These are phyloP conservation scores for Dicaeum eximium DNA, from an alignment of 2,113 vertebrate genomes.

Conservation along the genomic window DNA sequence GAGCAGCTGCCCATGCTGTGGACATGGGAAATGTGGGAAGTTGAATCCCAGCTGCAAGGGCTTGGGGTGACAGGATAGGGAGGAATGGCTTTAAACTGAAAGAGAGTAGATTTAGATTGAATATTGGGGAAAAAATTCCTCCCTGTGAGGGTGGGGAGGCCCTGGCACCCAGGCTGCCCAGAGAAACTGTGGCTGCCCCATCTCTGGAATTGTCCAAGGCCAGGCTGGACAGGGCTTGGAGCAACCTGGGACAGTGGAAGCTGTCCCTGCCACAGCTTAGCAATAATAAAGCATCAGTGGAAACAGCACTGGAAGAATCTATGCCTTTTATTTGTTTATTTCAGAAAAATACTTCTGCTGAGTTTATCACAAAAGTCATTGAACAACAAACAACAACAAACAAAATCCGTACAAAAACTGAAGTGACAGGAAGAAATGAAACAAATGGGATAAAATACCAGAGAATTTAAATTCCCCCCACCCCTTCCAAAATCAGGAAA, in stretches of 20 bases:
- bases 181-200: neutral
- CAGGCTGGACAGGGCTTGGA: fast-evolving
- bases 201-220: neutral
- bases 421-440: conserved; percentile 33
- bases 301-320: conserved; percentile 54
- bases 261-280: neutral
- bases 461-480: neutral
- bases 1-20: neutral
- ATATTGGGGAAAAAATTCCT: neutral
- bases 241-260: neutral
- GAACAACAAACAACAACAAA: conserved; percentile 51
- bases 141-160: neutral
- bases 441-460: conserved; percentile 29
- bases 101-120: neutral
- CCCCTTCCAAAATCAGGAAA: neutral
- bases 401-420: conserved; percentile 69
- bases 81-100: neutral
- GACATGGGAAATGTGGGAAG: neutral
- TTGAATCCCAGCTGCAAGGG: neutral
- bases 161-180: neutral
- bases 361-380: conserved; percentile 72
- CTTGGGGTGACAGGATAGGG: neutral
- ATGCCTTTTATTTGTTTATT: conserved; percentile 77
- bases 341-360: conserved; percentile 77
- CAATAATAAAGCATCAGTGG: neutral